Base-by-base conservation (phyloP, 2,797 vertebrate species). In the Cyclopterus lumpus region DNA sequence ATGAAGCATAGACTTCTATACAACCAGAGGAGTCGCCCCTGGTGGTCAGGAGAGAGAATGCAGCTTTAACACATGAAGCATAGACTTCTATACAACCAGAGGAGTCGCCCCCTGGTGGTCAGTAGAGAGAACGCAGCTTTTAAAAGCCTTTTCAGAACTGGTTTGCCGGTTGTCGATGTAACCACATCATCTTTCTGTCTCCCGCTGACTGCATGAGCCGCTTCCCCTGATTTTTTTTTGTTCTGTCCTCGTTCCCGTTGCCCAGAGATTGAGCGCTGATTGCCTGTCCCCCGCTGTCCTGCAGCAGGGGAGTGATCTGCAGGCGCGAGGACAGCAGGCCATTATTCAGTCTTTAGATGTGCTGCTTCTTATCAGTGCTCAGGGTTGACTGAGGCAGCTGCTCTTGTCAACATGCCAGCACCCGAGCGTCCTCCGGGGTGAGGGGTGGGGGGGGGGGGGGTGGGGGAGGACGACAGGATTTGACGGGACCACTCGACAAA, bases 291-390 rank as follows among this genome's bases (percentile, higher is more conserved):
- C 83, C 24, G 71, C 75, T 14, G 83, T 90, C 89, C 86, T 59
- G 79, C 80, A 68, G 85, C 73, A 62, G 2, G 75, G 84, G 78
- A 85, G 73, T 83, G 86, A 90, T 88, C 79, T 66, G 86, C 85
- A 80, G 77, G 70, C 80, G 28, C 8, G 55, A 83, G 90, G 92
- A 92, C 89, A 90, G 88, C 85, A 89, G 90, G 88, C 80, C 87
- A 91, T 92, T 91, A 90, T 91, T 92, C 90, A 88, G 90, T 82
- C 90, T 85, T 90, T 85, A 87, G 88, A 90, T 84, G 85, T 82
- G 81, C 86, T 86, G 87, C 83, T 83, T 88, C 88, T 90, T 90
- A 92, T 92, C 89, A 88, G 77, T 1, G 53, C 40, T 3, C 73
- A 14, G 82, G 73, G 72, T 79, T 81, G 89, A 91, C 87, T 84